These are phyloP conservation scores for Neodiprion lecontei DNA, from an alignment of 1,140 invertebrate genomes.

Conservation along the genomic window DNA sequence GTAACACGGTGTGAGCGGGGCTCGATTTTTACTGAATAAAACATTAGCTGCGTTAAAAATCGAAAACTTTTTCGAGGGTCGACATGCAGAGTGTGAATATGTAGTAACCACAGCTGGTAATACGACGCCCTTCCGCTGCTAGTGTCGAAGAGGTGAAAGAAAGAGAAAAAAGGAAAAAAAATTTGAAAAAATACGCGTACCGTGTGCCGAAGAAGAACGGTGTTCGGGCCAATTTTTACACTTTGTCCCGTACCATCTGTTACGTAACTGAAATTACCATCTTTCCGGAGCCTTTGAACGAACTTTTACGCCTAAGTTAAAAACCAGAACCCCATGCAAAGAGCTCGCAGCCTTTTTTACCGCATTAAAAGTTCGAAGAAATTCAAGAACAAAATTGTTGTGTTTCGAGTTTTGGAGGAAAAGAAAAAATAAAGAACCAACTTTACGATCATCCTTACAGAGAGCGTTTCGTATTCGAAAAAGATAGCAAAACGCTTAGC, in stretches of 20 bases:
- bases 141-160: not conserved
- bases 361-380: too few relatives aligned
- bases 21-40: conserved; percentile 37
- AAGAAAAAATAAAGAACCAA: too few relatives aligned
- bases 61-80: conserved; percentile 30
- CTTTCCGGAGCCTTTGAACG: not conserved
- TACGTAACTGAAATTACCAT: conserved; percentile 5
- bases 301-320: not conserved
- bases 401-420: too few relatives aligned
- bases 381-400: too few relatives aligned
- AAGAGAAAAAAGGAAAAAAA: not conserved
- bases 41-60: conserved; percentile 42
- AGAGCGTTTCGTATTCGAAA: too few relatives aligned
- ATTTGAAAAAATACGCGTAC: not conserved
- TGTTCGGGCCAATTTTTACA: not conserved
- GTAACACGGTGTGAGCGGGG: not conserved
- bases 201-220: not conserved
- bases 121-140: conserved; percentile 16
- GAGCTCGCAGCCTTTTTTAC: too few relatives aligned
- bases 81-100: conserved; percentile 26
- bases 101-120: conserved; percentile 33
- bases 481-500: too few relatives aligned
- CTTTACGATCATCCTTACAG: too few relatives aligned
- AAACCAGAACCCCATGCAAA: not conserved
- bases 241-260: not conserved